phyloP scores from a whole-genome alignment of 2,797 vertebrate genomes.

The Heliangelus exortis region DNA sequence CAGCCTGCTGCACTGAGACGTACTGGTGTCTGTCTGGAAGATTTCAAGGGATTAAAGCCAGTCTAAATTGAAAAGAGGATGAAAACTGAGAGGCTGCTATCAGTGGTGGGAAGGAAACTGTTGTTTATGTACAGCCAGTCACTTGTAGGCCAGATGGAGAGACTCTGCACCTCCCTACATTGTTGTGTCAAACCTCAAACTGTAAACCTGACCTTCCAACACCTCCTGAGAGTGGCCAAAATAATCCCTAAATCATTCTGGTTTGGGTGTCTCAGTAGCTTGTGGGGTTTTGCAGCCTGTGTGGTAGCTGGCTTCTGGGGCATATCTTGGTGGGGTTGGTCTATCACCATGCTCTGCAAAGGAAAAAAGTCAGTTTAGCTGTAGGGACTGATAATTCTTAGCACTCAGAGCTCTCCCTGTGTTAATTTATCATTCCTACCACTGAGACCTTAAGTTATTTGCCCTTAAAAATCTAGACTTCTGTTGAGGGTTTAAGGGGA shows the following conservation, averaged over 20 bases:
- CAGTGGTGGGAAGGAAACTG: background rate
- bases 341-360: background rate
- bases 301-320: background rate
- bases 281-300: background rate
- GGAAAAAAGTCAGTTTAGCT: background rate
- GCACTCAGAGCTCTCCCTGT: background rate
- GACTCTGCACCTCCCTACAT: background rate
- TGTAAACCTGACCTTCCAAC: background rate
- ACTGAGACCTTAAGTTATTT: background rate
- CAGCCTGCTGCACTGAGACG: background rate
- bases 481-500: background rate
- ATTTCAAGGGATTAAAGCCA: background rate
- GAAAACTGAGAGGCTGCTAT: conserved; percentile 22
- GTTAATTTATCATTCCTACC: background rate
- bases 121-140: background rate
- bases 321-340: background rate
- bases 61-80: conserved; percentile 16
- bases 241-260: background rate
- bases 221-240: background rate
- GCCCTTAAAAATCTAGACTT: background rate
- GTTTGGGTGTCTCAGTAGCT: background rate
- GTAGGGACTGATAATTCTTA: background rate
- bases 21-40: background rate
- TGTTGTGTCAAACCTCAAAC: conserved; percentile 17
- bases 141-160: background rate